Conservation (phyloP, 2,797 vertebrate genomes). For the Varecia variegata region DNA sequence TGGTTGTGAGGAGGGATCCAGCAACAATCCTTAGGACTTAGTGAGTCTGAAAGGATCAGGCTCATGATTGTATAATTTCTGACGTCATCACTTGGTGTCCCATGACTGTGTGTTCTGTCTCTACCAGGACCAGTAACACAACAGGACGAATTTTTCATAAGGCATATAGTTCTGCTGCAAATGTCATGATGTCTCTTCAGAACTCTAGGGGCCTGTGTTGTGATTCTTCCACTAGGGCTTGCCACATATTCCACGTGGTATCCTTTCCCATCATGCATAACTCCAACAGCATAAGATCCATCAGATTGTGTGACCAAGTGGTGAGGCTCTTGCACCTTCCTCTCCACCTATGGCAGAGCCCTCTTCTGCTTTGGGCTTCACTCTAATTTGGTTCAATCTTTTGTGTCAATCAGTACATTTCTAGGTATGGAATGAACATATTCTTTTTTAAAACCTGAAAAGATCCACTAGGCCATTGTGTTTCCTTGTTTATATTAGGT, state of each 20-base stretch:
- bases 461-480: background rate
- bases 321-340: background rate
- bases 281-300: background rate
- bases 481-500: background rate
- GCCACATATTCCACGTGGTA: background rate
- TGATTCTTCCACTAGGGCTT: background rate
- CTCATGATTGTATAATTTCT: background rate
- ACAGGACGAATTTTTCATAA: background rate
- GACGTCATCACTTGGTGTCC: background rate
- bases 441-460: background rate
- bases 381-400: background rate
- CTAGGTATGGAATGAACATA: background rate
- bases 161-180: background rate
- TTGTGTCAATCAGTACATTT: background rate
- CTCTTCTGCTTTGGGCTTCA: background rate
- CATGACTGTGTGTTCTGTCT: background rate
- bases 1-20: background rate
- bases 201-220: background rate
- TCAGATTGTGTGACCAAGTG: background rate
- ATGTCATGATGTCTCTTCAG: background rate
- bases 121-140: background rate
- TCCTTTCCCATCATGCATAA: background rate
- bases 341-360: background rate
- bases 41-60: background rate
- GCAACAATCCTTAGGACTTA: background rate